Percentiles rank a stretch among this genome's conserved stretches.
Conservation (phyloP, 1,140 invertebrate genomes). For the Ips typographus region DNA sequence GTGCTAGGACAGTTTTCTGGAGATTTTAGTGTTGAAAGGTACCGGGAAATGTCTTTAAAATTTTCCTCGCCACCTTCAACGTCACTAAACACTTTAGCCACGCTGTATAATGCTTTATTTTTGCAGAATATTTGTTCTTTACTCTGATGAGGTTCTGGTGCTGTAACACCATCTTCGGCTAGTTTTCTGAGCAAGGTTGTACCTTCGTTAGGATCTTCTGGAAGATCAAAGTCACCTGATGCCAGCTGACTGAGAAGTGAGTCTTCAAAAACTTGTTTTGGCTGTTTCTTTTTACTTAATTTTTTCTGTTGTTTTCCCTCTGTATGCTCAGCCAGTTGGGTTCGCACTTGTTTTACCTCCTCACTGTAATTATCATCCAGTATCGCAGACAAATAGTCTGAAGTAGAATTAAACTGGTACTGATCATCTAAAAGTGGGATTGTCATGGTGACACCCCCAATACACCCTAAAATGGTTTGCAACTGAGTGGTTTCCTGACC, state of each 20-base stretch:
- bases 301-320: neutral
- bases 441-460: constrained; percentile 56
- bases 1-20: constrained; percentile 8
- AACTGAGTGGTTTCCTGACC: constrained; percentile 62
- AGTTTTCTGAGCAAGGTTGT: neutral
- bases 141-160: neutral
- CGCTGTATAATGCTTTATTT: constrained; percentile 39
- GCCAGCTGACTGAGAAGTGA: constrained; percentile 11
- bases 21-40: constrained; percentile 20
- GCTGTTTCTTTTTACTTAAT: constrained; percentile 8
- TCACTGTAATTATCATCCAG: constrained; percentile 5
- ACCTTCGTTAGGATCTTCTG: constrained; percentile 6
- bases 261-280: constrained; percentile 12
- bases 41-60: constrained; percentile 15
- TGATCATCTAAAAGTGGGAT: constrained; percentile 47
- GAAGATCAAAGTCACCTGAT: constrained; percentile 21
- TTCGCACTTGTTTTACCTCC: constrained; percentile 12
- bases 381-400: constrained; percentile 19
- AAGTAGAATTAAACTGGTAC: constrained; percentile 16
- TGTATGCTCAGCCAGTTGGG: neutral
- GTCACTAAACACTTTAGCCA: constrained; percentile 35
- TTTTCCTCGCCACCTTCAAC: constrained; percentile 13
- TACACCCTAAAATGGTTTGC: constrained; percentile 55
- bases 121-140: constrained; percentile 34
- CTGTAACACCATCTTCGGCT: neutral